phyloP scores from a whole-genome alignment of 2,888 invertebrate genomes.

The Orchesellides sinensis region DNA sequence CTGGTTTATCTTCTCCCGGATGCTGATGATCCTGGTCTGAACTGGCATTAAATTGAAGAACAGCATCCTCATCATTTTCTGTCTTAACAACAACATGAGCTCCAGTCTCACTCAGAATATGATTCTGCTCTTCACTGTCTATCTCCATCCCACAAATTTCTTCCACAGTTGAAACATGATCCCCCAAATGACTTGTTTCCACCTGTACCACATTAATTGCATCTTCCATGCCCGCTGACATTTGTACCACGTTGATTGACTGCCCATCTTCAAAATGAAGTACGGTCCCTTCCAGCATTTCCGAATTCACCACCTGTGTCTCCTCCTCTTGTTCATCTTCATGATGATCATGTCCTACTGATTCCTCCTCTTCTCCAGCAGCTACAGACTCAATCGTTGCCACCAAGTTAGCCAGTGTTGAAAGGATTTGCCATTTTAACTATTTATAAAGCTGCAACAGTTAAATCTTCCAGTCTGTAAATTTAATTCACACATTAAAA shows the following conservation, averaged over 20 bases:
- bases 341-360: slow-evolving; percentile 1
- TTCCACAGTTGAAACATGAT: slow-evolving; percentile 1
- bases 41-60: background rate
- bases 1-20: background rate
- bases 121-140: slow-evolving; percentile 47
- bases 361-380: slow-evolving; percentile 24
- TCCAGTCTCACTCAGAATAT: slow-evolving; percentile 60
- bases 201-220: slow-evolving; percentile 55
- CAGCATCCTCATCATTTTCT: slow-evolving; percentile 4
- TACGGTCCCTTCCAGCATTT: slow-evolving; percentile 48
- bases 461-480: no score
- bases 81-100: slow-evolving; percentile 59
- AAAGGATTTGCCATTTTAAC: no score
- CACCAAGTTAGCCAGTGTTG: slow-evolving; percentile 45
- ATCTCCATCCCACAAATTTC: slow-evolving; percentile 51
- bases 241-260: slow-evolving; percentile 44
- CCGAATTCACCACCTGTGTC: slow-evolving; percentile 20
- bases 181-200: slow-evolving; percentile 33
- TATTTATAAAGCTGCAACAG: no score
- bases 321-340: background rate
- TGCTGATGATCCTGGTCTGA: background rate
- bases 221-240: slow-evolving; percentile 42
- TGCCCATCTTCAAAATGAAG: slow-evolving; percentile 51
- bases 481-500: no score
- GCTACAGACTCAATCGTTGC: slow-evolving; percentile 58